A percentile compares a stretch with the other conserved stretches of the same genome.
Evolutionary conservation across 2,797 vertebrate genomes (phyloP).

Genomic region (Mionectes olivaceus): DNA sequence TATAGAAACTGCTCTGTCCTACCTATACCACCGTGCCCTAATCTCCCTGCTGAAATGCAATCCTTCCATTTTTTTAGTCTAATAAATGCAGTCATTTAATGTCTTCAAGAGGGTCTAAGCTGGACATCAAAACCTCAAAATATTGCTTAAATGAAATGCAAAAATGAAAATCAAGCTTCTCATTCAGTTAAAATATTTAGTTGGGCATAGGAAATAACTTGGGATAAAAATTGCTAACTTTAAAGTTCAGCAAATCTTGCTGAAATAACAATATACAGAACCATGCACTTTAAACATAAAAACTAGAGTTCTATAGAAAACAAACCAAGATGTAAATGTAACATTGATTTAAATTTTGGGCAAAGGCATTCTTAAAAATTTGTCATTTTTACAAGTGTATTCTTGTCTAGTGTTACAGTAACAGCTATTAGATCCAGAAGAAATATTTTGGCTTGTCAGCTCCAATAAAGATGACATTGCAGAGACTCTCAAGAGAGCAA

Average conservation of each 20-base stretch:
- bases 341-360: neutral
- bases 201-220: neutral
- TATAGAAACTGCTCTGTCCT: neutral
- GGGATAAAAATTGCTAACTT: neutral
- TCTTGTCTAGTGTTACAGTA: neutral
- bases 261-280: neutral
- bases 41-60: neutral
- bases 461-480: neutral
- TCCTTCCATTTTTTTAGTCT: neutral
- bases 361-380: neutral
- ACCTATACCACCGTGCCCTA: neutral
- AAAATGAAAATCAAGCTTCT: neutral
- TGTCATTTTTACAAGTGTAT: neutral
- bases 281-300: constrained; percentile 4
- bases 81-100: constrained; percentile 14
- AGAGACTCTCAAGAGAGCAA: neutral
- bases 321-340: neutral
- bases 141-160: neutral
- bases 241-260: neutral
- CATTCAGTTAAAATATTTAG: neutral
- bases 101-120: constrained; percentile 31
- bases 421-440: neutral
- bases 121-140: neutral
- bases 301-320: neutral
- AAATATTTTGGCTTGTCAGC: constrained; percentile 30